These are phyloP conservation scores for Drosophila sp. DNA, from an alignment of 1,140 invertebrate genomes.

Conservation along the genomic window DNA sequence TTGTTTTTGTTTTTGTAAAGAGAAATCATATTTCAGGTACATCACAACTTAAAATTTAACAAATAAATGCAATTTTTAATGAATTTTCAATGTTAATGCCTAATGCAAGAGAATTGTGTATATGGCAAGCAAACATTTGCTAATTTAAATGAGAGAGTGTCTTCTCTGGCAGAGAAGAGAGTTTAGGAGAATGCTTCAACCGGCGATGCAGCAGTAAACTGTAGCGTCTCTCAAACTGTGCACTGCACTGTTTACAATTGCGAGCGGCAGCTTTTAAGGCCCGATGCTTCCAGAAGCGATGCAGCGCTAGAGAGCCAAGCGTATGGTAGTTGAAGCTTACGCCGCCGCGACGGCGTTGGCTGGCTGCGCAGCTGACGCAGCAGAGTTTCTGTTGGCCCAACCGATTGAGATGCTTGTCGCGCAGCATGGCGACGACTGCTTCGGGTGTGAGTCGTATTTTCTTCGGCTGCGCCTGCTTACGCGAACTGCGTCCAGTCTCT, in stretches of 20 bases:
- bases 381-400: slow-evolving; percentile 70
- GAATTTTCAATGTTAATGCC: slow-evolving; percentile 65
- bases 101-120: slow-evolving; percentile 57
- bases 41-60: slow-evolving; percentile 84
- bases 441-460: slow-evolving; percentile 80
- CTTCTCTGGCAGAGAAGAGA: slow-evolving; percentile 11
- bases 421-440: slow-evolving; percentile 64
- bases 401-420: slow-evolving; percentile 81
- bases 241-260: slow-evolving; percentile 52
- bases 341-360: slow-evolving; percentile 45
- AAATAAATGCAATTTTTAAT: slow-evolving; percentile 69
- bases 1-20: slow-evolving; percentile 59
- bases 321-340: slow-evolving; percentile 85
- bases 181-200: slow-evolving; percentile 30
- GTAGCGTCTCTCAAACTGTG: slow-evolving; percentile 59
- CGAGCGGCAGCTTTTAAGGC: slow-evolving; percentile 2
- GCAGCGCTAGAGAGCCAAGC: slow-evolving; percentile 84
- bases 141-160: slow-evolving; percentile 48
- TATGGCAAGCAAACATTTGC: slow-evolving; percentile 71
- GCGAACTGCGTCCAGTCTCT: slow-evolving; percentile 64
- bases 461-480: slow-evolving; percentile 84
- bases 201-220: slow-evolving; percentile 52
- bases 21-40: slow-evolving; percentile 85
- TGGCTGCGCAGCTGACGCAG: slow-evolving; percentile 52
- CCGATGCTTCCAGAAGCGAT: slow-evolving; percentile 85